Evolutionary conservation across 1,140 invertebrate genomes (phyloP).

Genomic region (Habropoda laboriosa): DNA sequence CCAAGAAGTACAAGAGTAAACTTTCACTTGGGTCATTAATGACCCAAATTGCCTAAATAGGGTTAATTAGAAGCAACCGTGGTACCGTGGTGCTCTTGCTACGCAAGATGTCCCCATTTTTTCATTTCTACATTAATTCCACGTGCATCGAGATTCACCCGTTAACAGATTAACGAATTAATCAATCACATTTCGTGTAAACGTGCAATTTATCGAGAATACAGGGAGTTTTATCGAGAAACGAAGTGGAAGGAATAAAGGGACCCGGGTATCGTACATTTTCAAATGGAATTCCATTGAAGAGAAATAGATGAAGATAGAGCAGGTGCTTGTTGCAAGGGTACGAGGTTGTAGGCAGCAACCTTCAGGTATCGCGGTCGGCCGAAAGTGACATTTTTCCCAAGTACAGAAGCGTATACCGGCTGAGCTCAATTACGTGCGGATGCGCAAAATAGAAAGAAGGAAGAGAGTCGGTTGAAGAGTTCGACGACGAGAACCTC

Average conservation of each 20-base stretch:
- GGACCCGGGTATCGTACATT: background rate
- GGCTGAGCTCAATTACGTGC: slow-evolving; percentile 40
- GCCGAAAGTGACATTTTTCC: background rate
- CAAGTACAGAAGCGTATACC: background rate
- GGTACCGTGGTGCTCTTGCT: no score
- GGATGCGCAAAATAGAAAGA: slow-evolving; percentile 18
- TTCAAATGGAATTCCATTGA: background rate
- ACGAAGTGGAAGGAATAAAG: background rate
- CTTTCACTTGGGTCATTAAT: no score
- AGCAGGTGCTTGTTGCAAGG: background rate
- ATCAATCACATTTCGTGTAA: no score
- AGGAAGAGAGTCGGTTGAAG: slow-evolving; percentile 24
- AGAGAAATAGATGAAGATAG: slow-evolving; percentile 37
- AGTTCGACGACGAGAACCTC: background rate
- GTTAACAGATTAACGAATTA: no score
- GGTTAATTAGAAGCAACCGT: no score
- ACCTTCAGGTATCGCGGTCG: background rate
- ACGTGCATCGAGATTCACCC: no score
- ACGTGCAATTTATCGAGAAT: no score
- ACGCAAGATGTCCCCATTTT: no score
- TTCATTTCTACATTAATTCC: no score
- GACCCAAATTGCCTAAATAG: no score
- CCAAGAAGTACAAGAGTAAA: no score
- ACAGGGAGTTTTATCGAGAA: background rate
- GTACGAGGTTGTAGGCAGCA: background rate